A percentile compares a stretch with the other conserved stretches of the same genome.
phyloP scores from a whole-genome alignment of 2,797 vertebrate species.

The Labroides dimidiatus region DNA sequence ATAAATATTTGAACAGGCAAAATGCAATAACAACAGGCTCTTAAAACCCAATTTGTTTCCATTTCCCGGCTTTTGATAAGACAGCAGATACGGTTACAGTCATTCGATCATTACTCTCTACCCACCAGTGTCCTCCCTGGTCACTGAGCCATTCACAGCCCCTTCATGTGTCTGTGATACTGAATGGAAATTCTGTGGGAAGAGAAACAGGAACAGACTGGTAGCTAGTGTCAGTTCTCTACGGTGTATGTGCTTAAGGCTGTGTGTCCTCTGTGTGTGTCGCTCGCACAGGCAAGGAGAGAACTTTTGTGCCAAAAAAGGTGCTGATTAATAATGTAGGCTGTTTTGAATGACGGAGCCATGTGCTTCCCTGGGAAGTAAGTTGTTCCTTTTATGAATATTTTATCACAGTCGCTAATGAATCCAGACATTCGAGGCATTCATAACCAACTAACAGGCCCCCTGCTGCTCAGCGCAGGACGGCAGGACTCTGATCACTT shows the following conservation, averaged over 20 bases:
- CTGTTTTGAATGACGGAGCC: conserved; percentile 72
- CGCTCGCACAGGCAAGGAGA: conserved; percentile 18
- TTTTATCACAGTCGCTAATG: conserved; percentile 77
- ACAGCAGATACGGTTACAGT: conserved; percentile 59
- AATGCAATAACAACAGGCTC: conserved; percentile 66
- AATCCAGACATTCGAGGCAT: conserved; percentile 62
- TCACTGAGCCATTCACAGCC: conserved; percentile 35
- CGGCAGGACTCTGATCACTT: conserved; percentile 56
- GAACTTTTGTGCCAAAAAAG: conserved; percentile 59
- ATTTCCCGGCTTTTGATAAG: conserved; percentile 70
- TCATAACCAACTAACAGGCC: conserved; percentile 74
- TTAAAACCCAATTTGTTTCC: conserved; percentile 70
- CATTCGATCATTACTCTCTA: conserved; percentile 54
- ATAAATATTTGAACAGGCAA: conserved; percentile 69
- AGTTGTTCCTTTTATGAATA: conserved; percentile 82
- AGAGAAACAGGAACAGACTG: conserved; percentile 22
- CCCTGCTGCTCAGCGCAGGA: conserved; percentile 50
- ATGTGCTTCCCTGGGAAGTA: conserved; percentile 73
- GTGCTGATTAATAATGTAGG: conserved; percentile 76
- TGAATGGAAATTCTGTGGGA: conserved; percentile 36
- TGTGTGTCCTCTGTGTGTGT: neutral
- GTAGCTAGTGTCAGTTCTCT: conserved; percentile 15
- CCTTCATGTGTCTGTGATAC: conserved; percentile 31
- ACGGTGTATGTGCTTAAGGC: conserved; percentile 29
- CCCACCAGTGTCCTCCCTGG: conserved; percentile 25